These are phyloP conservation scores for Talpa occidentalis DNA, from an alignment of 2,113 vertebrate species.

Conservation along the genomic window DNA sequence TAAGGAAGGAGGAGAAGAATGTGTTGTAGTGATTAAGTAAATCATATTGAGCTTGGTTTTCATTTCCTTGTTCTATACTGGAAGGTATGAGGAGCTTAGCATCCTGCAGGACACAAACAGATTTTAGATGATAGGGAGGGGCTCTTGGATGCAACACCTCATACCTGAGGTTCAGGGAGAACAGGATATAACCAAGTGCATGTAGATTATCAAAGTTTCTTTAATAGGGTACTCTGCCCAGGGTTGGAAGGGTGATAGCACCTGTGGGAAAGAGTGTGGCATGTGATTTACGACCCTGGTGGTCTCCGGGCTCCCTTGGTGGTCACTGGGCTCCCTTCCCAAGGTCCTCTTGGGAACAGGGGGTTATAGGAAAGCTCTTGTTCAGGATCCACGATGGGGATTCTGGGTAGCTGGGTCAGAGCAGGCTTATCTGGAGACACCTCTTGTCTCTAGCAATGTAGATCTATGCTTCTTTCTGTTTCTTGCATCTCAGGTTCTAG, in stretches of 20 bases:
- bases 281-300: neutral
- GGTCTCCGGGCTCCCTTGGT: neutral
- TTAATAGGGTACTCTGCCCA: neutral
- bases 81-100: neutral
- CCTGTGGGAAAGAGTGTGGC: neutral
- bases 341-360: neutral
- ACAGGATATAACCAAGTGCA: neutral
- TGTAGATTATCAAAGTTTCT: neutral
- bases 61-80: constrained; percentile 3
- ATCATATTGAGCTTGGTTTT: neutral
- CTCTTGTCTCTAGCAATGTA: too few relatives aligned
- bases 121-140: neutral
- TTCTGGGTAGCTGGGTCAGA: neutral
- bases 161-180: neutral
- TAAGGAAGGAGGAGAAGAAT: constrained; percentile 45
- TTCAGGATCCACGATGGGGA: neutral
- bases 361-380: neutral
- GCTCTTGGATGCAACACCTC: neutral
- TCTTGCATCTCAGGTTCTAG: neutral
- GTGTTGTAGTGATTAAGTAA: neutral
- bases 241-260: neutral
- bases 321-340: too few relatives aligned
- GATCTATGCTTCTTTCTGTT: neutral
- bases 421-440: neutral
- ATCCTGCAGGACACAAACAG: neutral